phyloP scores from a whole-genome alignment of 1,140 invertebrate species.

The Cataglyphis hispanica region DNA sequence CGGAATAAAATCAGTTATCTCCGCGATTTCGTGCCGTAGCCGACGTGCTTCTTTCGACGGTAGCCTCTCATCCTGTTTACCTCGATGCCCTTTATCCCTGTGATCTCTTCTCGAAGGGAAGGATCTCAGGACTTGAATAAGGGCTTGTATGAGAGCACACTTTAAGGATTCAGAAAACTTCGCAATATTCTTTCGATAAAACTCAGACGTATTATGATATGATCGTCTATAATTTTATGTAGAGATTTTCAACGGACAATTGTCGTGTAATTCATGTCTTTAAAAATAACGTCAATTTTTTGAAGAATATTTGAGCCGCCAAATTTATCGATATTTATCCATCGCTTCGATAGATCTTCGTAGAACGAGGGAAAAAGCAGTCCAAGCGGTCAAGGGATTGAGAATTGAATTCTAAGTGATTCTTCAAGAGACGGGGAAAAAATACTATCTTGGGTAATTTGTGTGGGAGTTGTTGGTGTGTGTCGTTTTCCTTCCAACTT shows the following conservation, averaged over 20 bases:
- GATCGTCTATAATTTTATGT: slow-evolving; percentile 44
- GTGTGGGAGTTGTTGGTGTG: slow-evolving; percentile 78
- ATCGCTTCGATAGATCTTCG: background rate
- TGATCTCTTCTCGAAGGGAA: slow-evolving; percentile 35
- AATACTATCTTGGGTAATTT: slow-evolving; percentile 76
- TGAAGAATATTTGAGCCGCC: slow-evolving; percentile 64
- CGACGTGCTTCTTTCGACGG: slow-evolving; percentile 38
- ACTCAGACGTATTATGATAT: slow-evolving; percentile 2
- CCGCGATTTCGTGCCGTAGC: background rate
- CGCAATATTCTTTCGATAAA: slow-evolving; percentile 32
- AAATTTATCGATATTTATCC: slow-evolving; percentile 75
- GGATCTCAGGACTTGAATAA: slow-evolving; percentile 35
- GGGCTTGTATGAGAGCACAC: background rate
- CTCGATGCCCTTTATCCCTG: slow-evolving; percentile 53
- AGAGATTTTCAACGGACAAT: slow-evolving; percentile 33
- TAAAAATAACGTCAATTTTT: slow-evolving; percentile 27
- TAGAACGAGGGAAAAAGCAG: background rate
- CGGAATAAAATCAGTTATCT: slow-evolving; percentile 69
- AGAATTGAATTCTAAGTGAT: slow-evolving; percentile 78
- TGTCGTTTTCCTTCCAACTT: slow-evolving; percentile 66
- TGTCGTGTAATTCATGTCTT: slow-evolving; percentile 35
- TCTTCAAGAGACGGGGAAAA: slow-evolving; percentile 71
- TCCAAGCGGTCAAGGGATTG: slow-evolving; percentile 69
- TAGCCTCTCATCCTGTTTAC: slow-evolving; percentile 65
- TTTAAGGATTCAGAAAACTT: slow-evolving; percentile 24